Percentiles rank a stretch among this genome's conserved stretches.
Conservation (phyloP, 2,797 vertebrate genomes). For the Tinamus major region DNA sequence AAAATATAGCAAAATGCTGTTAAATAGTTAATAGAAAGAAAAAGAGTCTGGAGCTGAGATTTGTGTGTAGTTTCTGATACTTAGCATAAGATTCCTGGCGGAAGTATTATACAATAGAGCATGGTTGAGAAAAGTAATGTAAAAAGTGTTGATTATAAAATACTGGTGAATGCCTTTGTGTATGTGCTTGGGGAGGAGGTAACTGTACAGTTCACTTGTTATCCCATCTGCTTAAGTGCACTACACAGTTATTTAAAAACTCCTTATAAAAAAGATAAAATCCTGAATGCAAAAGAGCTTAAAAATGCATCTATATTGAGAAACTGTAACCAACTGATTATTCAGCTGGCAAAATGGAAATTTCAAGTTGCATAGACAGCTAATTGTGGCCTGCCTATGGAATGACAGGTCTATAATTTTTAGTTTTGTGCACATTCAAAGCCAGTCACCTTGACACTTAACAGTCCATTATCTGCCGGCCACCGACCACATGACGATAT, state of each 20-base stretch:
- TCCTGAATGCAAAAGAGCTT: slow-evolving; percentile 58
- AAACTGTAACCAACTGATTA: slow-evolving; percentile 79
- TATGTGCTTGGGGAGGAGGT: slow-evolving; percentile 30
- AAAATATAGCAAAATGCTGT: not conserved
- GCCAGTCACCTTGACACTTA: slow-evolving; percentile 86
- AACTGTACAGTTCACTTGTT: slow-evolving; percentile 29
- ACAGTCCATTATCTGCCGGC: slow-evolving; percentile 83
- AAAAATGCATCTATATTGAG: slow-evolving; percentile 74
- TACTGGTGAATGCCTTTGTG: not conserved
- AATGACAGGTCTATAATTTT: slow-evolving; percentile 88
- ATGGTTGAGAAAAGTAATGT: not conserved
- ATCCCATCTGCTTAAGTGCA: slow-evolving; percentile 61
- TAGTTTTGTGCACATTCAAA: slow-evolving; percentile 85
- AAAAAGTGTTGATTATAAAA: slow-evolving; percentile 12
- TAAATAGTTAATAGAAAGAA: not conserved
- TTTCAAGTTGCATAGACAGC: slow-evolving; percentile 83
- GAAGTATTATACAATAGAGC: not conserved
- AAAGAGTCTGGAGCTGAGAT: not conserved
- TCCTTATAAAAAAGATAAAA: slow-evolving; percentile 52
- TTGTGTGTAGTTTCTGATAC: not conserved
- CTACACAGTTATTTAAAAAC: slow-evolving; percentile 61
- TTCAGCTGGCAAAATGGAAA: slow-evolving; percentile 83
- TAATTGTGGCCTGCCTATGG: slow-evolving; percentile 83
- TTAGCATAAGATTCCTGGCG: not conserved
- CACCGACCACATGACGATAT: slow-evolving; percentile 83